Percentiles rank a stretch among this genome's conserved stretches.
Conservation (phyloP, 2,888 invertebrate genomes). For the Leptinotarsa tumamoca region DNA sequence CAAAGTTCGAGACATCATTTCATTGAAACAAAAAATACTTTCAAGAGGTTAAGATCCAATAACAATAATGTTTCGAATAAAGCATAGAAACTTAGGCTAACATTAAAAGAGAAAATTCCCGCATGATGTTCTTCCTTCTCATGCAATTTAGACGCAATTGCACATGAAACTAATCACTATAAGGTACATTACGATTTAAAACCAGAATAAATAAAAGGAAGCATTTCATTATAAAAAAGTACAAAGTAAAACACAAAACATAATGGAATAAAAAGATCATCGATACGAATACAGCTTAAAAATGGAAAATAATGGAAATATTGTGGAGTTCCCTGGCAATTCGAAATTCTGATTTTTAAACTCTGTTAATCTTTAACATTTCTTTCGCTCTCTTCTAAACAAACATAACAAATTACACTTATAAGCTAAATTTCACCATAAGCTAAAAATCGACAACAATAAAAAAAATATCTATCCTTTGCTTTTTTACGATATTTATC, state of each 20-base stretch:
- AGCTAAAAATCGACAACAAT: slow-evolving; percentile 60
- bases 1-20: slow-evolving; percentile 36
- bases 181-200: slow-evolving; percentile 48
- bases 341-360: slow-evolving; percentile 45
- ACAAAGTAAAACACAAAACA: slow-evolving; percentile 38
- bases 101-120: slow-evolving; percentile 34
- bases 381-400: slow-evolving; percentile 51
- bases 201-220: slow-evolving; percentile 43
- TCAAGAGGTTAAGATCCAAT: not conserved
- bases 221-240: slow-evolving; percentile 40
- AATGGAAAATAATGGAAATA: slow-evolving; percentile 27
- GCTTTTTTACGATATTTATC: slow-evolving; percentile 53
- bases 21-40: slow-evolving; percentile 15
- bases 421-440: slow-evolving; percentile 52
- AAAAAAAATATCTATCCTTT: slow-evolving; percentile 57
- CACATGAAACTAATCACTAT: slow-evolving; percentile 44
- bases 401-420: slow-evolving; percentile 58
- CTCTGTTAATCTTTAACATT: slow-evolving; percentile 56
- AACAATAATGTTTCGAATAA: slow-evolving; percentile 30
- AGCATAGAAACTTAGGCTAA: slow-evolving; percentile 35
- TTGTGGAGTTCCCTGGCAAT: slow-evolving; percentile 38
- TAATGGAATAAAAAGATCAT: slow-evolving; percentile 25
- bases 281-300: slow-evolving; percentile 22
- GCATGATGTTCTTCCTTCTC: slow-evolving; percentile 42
- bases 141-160: slow-evolving; percentile 42